Conservation (phyloP, 2,113 vertebrate species). For the Stercorarius parasiticus region DNA sequence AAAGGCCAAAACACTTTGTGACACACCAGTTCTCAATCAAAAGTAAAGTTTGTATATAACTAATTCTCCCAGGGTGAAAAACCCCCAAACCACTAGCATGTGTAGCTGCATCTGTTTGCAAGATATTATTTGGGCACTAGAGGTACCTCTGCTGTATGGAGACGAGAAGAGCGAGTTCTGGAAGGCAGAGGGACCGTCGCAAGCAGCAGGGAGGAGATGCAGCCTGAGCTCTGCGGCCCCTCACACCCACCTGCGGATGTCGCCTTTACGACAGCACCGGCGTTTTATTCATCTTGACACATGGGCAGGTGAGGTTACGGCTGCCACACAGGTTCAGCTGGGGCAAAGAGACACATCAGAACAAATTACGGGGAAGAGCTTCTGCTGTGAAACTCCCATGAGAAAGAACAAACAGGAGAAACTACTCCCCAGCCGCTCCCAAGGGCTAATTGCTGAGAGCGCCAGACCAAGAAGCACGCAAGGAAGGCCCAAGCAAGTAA, state of each 20-base stretch:
- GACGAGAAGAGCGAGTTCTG: neutral
- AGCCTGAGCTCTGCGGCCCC: too few species aligned
- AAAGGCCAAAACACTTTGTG: neutral
- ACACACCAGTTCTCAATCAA: neutral
- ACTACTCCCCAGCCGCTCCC: conserved; percentile 27
- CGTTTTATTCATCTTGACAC: fast-evolving
- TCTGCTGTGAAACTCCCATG: neutral
- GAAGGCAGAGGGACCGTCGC: neutral
- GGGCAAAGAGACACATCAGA: neutral
- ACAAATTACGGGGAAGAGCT: neutral
- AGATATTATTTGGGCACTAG: fast-evolving
- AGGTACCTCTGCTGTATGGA: fast-evolving
- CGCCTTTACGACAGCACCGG: neutral
- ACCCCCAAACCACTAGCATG: fast-evolving
- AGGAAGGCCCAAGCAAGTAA: neutral
- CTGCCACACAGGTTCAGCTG: neutral
- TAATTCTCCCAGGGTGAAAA: neutral
- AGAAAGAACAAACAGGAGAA: neutral
- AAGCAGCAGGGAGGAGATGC: neutral
- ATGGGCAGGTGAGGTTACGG: neutral
- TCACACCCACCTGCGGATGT: fast-evolving
- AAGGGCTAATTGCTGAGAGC: neutral
- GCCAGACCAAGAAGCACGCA: neutral
- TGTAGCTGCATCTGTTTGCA: neutral
- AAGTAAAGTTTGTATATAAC: neutral